These are phyloP conservation scores for Pollenia griseotomentosa DNA, from an alignment of 2,888 invertebrate species.

Conservation along the genomic window DNA sequence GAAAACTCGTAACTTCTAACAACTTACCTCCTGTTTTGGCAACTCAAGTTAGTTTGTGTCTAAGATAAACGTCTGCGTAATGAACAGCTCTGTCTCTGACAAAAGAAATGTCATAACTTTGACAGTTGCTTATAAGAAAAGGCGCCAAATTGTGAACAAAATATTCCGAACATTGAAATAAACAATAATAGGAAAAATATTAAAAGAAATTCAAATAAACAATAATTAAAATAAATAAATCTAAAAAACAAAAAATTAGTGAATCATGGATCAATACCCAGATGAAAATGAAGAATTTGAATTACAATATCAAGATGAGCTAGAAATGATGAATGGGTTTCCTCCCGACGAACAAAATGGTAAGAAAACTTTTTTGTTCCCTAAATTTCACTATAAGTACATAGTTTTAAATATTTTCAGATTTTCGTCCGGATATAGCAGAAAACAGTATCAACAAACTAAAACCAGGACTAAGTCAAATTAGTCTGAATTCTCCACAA, in stretches of 20 bases:
- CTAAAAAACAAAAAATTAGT: neutral
- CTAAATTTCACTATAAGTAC: neutral
- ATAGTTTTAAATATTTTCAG: neutral
- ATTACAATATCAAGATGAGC: constrained; percentile 89
- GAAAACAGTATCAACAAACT: neutral
- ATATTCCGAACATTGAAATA: neutral
- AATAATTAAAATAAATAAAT: constrained; percentile 25
- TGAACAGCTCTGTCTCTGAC: neutral
- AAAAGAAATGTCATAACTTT: constrained; percentile 11
- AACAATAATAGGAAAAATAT: neutral
- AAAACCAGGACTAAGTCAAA: constrained; percentile 5
- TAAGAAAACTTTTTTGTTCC: constrained; percentile 6
- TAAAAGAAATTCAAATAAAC: neutral
- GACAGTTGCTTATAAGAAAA: constrained; percentile 29
- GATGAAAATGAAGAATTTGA: constrained; percentile 88
- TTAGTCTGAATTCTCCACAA: constrained; percentile 76
- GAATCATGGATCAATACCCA: constrained; percentile 81
- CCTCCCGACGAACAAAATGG: constrained; percentile 75
- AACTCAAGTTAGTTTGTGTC: neutral
- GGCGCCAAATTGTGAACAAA: constrained; percentile 47
- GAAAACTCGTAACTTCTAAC: too few relatives aligned
- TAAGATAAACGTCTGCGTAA: neutral
- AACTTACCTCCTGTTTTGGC: too few relatives aligned
- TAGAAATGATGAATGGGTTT: constrained; percentile 87
- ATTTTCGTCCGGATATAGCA: constrained; percentile 3